These are phyloP conservation scores for Catagonus wagneri DNA, from an alignment of 2,113 vertebrate genomes.

Conservation along the genomic window DNA sequence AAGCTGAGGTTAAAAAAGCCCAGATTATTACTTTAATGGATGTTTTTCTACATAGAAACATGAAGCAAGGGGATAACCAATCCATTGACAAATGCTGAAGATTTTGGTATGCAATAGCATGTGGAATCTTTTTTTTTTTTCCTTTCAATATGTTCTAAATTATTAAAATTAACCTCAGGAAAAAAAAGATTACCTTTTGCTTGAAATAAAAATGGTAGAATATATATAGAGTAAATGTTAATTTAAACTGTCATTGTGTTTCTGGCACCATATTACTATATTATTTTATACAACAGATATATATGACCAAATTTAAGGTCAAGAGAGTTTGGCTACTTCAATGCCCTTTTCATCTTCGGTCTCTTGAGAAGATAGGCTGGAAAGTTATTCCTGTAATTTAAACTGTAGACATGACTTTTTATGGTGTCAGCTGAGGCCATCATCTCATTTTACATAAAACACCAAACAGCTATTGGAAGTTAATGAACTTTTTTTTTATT, in stretches of 20 bases:
- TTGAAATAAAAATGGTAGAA: background rate
- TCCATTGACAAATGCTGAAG: rapidly evolving
- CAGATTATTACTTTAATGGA: background rate
- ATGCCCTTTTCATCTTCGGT: conserved; percentile 40
- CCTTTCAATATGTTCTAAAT: background rate
- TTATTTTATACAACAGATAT: background rate
- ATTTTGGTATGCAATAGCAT: background rate
- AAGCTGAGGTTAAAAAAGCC: background rate
- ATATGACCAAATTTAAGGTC: background rate
- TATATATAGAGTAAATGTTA: background rate
- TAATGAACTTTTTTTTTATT: conserved; percentile 82
- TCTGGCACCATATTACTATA: background rate
- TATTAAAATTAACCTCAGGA: background rate
- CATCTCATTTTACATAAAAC: conserved; percentile 73
- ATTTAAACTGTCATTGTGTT: background rate
- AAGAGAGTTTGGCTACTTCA: background rate
- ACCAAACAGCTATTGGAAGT: conserved; percentile 70
- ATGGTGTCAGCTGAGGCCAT: conserved; percentile 66
- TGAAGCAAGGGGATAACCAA: background rate
- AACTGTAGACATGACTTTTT: conserved; percentile 73
- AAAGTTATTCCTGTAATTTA: conserved; percentile 71
- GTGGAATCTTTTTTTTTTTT: background rate
- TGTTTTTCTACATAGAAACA: background rate
- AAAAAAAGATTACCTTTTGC: background rate
- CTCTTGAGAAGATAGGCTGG: background rate